A percentile compares a stretch with the other conserved stretches of the same genome.
Evolutionary conservation across 2,113 vertebrate species (phyloP).

Genomic region (Ammodramus savannarum): DNA sequence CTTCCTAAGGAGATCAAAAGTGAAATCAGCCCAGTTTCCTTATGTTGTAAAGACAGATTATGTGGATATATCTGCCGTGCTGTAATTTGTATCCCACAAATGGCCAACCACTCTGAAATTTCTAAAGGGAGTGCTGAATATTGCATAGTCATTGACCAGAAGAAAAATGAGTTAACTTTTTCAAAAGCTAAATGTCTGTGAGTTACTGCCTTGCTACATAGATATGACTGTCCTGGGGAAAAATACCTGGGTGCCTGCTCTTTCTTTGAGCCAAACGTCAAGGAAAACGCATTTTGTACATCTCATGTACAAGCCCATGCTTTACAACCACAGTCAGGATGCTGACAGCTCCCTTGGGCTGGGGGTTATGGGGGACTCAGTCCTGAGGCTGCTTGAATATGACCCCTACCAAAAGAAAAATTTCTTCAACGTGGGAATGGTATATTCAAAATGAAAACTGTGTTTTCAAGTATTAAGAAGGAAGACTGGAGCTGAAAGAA

Average conservation of each 20-base stretch:
- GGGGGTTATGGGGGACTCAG: accelerated
- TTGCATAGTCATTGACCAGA: not conserved
- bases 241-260: not conserved
- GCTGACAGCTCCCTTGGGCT: not conserved
- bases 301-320: not conserved
- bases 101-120: not conserved
- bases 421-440: not conserved
- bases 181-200: not conserved
- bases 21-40: not conserved
- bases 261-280: not conserved
- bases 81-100: not conserved
- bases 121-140: not conserved
- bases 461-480: not conserved
- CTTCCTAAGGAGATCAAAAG: not conserved
- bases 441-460: not conserved
- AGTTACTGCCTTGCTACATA: not conserved
- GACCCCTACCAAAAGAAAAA: not conserved
- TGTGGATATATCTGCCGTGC: not conserved
- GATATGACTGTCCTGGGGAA: not conserved
- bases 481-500: not conserved
- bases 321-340: not conserved
- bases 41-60: not conserved
- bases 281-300: not conserved
- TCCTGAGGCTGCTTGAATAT: not conserved
- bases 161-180: not conserved